These are phyloP conservation scores for Diplodus puntazzo DNA, from an alignment of 2,797 vertebrate species.

Conservation along the genomic window DNA sequence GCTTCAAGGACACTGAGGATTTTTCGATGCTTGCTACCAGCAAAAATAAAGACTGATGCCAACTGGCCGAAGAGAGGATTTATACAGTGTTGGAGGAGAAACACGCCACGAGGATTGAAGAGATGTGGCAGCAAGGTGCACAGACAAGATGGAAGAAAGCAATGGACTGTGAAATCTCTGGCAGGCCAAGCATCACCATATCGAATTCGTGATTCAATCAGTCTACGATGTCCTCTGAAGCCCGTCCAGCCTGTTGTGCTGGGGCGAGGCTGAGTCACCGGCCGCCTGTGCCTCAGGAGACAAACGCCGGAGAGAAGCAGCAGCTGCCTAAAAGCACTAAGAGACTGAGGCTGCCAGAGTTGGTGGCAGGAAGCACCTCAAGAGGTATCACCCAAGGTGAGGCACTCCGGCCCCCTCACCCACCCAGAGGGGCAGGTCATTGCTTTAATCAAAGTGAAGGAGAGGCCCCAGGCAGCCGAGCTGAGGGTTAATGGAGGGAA, in stretches of 20 bases:
- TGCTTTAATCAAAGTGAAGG: constrained; percentile 73
- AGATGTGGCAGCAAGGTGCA: constrained; percentile 53
- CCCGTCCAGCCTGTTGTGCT: constrained; percentile 38
- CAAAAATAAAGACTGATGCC: constrained; percentile 29
- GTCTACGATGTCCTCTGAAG: constrained; percentile 60
- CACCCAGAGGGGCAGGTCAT: constrained; percentile 35
- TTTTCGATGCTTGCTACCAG: constrained; percentile 23
- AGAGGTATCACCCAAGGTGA: constrained; percentile 53
- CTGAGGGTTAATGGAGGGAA: constrained; percentile 68
- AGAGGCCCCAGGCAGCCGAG: constrained; percentile 50
- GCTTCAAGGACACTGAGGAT: constrained; percentile 38
- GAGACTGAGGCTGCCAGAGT: constrained; percentile 12
- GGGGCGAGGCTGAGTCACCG: constrained; percentile 56
- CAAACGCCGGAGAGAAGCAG: constrained; percentile 36
- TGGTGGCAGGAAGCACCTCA: constrained; percentile 34
- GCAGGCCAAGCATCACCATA: constrained; percentile 53
- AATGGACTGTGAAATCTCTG: constrained; percentile 64
- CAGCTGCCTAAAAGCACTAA: constrained; percentile 45
- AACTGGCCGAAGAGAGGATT: constrained; percentile 34
- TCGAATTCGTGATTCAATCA: constrained; percentile 70
- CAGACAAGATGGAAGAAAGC: constrained; percentile 53
- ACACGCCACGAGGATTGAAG: constrained; percentile 8
- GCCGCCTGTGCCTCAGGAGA: constrained; percentile 36
- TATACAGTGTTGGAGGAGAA: constrained; percentile 12
- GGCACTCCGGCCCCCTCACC: background rate